Evolutionary conservation across 2,888 invertebrate species (phyloP).

Genomic region (Hypercompe scribonia): DNA sequence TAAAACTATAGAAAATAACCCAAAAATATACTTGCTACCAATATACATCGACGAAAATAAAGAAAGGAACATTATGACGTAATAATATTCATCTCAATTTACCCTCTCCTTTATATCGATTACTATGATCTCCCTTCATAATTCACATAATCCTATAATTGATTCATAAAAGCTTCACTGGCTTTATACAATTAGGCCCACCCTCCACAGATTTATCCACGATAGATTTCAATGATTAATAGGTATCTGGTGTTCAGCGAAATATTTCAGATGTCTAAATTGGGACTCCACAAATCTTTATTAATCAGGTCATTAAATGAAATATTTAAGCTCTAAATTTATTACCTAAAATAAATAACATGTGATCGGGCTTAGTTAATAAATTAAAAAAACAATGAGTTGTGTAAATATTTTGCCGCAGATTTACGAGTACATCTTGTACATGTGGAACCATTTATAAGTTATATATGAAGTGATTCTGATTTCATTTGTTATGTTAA

Average conservation of each 20-base stretch:
- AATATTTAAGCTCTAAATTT: not conserved
- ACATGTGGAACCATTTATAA: too few species aligned
- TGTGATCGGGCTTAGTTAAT: not conserved
- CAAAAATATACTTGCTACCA: not conserved
- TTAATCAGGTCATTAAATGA: slow-evolving; percentile 28
- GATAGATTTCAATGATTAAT: slow-evolving; percentile 80
- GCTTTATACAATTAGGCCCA: slow-evolving; percentile 74
- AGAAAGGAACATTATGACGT: slow-evolving; percentile 2
- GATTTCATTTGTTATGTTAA: not conserved
- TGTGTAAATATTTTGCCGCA: not conserved
- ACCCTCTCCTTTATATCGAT: slow-evolving; percentile 71
- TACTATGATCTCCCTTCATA: slow-evolving; percentile 77
- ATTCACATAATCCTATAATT: slow-evolving; percentile 80
- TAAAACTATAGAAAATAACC: too few species aligned
- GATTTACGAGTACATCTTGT: too few species aligned
- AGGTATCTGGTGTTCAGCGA: slow-evolving; percentile 40
- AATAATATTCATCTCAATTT: slow-evolving; percentile 53
- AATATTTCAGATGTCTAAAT: slow-evolving; percentile 48
- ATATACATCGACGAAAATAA: not conserved
- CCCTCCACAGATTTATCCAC: slow-evolving; percentile 76
- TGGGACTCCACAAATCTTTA: slow-evolving; percentile 38
- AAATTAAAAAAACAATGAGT: not conserved
- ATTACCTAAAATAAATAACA: slow-evolving; percentile 1
- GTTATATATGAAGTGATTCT: not conserved
- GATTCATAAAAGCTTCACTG: slow-evolving; percentile 76